phyloP scores from a whole-genome alignment of 2,888 invertebrate genomes.

The Mesorhabditis belari region DNA sequence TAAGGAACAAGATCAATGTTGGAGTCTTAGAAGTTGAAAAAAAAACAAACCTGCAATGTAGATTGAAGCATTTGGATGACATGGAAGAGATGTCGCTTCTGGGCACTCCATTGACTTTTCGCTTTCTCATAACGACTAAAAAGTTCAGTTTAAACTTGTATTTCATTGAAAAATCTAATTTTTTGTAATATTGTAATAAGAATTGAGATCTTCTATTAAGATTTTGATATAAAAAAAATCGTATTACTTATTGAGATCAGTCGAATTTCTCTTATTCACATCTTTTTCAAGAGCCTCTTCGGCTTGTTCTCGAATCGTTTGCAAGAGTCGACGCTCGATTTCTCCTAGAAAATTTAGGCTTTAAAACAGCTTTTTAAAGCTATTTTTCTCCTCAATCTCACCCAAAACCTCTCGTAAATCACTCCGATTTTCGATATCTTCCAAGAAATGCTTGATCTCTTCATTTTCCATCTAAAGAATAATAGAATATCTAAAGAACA shows the following conservation, averaged over 20 bases:
- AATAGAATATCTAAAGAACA: no score
- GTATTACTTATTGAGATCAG: not conserved
- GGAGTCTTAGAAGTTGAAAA: not conserved
- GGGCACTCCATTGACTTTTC: slow-evolving; percentile 6
- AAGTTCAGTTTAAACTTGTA: no score
- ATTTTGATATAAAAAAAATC: no score
- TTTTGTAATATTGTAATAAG: no score
- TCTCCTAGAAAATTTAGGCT: slow-evolving; percentile 26
- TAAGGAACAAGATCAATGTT: no score
- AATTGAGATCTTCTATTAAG: no score
- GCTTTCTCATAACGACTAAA: not conserved
- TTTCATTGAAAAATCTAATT: no score
- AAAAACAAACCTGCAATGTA: slow-evolving; percentile 5
- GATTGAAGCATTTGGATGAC: slow-evolving; percentile 11
- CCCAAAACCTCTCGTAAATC: slow-evolving; percentile 41
- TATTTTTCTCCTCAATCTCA: no score
- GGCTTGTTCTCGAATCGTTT: slow-evolving; percentile 39
- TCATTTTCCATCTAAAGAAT: slow-evolving; percentile 22
- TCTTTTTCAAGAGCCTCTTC: slow-evolving; percentile 31
- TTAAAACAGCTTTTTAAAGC: no score
- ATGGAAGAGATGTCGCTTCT: slow-evolving; percentile 14
- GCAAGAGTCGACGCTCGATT: slow-evolving; percentile 41
- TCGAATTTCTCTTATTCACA: not conserved
- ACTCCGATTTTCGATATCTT: slow-evolving; percentile 42
- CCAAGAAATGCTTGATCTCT: slow-evolving; percentile 39